Evolutionary conservation across 2,797 vertebrate species (phyloP).

Genomic region (Sebastes dallii): DNA sequence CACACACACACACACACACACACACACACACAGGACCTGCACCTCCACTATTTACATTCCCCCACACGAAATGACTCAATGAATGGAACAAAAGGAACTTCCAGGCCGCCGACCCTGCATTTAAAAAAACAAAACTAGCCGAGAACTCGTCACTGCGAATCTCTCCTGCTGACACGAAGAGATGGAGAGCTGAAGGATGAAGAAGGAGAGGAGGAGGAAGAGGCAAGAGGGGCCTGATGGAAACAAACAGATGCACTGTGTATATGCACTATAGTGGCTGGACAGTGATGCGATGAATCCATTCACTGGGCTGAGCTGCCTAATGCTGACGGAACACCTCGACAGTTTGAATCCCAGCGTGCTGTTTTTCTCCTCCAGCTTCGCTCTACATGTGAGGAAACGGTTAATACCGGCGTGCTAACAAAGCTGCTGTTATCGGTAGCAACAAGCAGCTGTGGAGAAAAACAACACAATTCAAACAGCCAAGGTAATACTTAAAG

Average conservation of each 20-base stretch:
- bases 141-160: conserved; percentile 1
- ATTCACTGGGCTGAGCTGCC: conserved; percentile 2
- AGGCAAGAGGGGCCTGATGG: conserved; percentile 11
- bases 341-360: conserved; percentile 18
- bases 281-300: conserved; percentile 35
- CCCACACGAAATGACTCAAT: background rate
- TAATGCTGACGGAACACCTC: background rate
- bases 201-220: background rate
- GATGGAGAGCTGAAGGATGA: background rate
- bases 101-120: background rate
- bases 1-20: background rate
- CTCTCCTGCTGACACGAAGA: conserved; percentile 18
- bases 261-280: conserved; percentile 68
- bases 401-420: background rate
- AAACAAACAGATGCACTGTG: conserved; percentile 59
- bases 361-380: conserved; percentile 13
- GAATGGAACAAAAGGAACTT: background rate
- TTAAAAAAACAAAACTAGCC: background rate
- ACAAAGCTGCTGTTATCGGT: background rate
- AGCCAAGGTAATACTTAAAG: conserved; percentile 14
- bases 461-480: conserved; percentile 11
- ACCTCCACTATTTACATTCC: background rate
- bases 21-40: background rate
- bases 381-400: background rate
- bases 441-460: background rate